Evolutionary conservation across 2,113 vertebrate species (phyloP).

Genomic region (Sapajus apella): DNA sequence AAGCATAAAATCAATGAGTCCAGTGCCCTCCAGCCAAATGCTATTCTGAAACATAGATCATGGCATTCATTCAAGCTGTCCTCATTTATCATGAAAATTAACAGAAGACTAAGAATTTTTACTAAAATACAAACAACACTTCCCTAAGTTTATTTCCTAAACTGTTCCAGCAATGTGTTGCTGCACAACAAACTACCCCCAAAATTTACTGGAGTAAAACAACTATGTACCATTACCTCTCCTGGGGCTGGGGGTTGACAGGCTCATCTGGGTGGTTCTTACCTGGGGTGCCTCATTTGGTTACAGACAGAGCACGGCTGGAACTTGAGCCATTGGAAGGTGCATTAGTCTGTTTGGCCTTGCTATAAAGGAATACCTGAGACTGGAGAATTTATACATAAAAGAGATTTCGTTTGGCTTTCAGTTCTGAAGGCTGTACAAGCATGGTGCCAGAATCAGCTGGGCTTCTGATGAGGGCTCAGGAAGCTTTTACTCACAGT

Average conservation of each 20-base stretch:
- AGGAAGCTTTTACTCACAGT: too few relatives aligned
- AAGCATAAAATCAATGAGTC: slow-evolving; percentile 5
- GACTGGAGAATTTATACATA: too few relatives aligned
- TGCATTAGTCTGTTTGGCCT: background rate
- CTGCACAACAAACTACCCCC: background rate
- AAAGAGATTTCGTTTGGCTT: too few relatives aligned
- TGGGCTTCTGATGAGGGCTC: too few relatives aligned
- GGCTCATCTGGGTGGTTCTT: background rate
- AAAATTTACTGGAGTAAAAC: background rate
- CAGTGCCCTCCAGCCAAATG: background rate
- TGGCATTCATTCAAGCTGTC: background rate
- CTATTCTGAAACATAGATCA: slow-evolving; percentile 10
- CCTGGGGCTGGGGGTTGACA: background rate
- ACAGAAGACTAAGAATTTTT: background rate
- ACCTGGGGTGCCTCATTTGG: background rate
- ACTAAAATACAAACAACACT: background rate
- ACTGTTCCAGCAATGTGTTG: background rate
- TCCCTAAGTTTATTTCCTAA: background rate
- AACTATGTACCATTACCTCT: background rate
- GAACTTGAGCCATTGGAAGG: background rate
- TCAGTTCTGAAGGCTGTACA: too few relatives aligned
- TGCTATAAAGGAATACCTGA: too few relatives aligned
- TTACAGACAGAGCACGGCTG: background rate
- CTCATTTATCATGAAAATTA: slow-evolving; percentile 41
- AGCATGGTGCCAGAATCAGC: too few relatives aligned